phyloP scores from a whole-genome alignment of 2,888 invertebrate genomes.

The Alloplasta piceator region DNA sequence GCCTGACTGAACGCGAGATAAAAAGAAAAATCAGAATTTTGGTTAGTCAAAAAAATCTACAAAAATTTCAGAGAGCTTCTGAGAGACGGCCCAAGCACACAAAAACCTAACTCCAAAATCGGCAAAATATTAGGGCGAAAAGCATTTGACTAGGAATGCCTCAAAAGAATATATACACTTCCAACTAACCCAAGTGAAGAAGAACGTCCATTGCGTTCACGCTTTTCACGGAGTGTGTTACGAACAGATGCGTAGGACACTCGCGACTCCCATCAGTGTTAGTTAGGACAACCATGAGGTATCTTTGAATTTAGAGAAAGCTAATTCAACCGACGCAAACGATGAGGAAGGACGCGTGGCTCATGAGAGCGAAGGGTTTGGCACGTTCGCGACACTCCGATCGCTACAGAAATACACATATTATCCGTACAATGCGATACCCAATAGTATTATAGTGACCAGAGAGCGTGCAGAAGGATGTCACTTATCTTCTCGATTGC shows the following conservation, averaged over 20 bases:
- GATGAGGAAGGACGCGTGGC: conserved; percentile 59
- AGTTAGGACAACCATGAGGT: not conserved
- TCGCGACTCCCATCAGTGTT: conserved; percentile 40
- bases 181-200: conserved; percentile 27
- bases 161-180: not conserved
- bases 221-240: conserved; percentile 19
- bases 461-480: conserved; percentile 60
- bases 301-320: conserved; percentile 39
- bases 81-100: too few species aligned
- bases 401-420: conserved; percentile 17
- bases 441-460: conserved; percentile 63
- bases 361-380: conserved; percentile 56
- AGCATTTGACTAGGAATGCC: too few species aligned
- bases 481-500: conserved; percentile 63
- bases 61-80: too few species aligned
- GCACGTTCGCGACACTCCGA: conserved; percentile 42
- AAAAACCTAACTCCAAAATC: too few species aligned
- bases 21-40: too few species aligned
- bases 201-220: conserved; percentile 60
- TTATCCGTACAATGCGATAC: conserved; percentile 27
- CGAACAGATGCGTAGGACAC: conserved; percentile 59
- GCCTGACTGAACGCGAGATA: too few species aligned
- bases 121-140: too few species aligned
- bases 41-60: too few species aligned
- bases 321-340: conserved; percentile 41